These are phyloP conservation scores for Sebastiscus tertius DNA, from an alignment of 2,797 vertebrate species.

Conservation along the genomic window DNA sequence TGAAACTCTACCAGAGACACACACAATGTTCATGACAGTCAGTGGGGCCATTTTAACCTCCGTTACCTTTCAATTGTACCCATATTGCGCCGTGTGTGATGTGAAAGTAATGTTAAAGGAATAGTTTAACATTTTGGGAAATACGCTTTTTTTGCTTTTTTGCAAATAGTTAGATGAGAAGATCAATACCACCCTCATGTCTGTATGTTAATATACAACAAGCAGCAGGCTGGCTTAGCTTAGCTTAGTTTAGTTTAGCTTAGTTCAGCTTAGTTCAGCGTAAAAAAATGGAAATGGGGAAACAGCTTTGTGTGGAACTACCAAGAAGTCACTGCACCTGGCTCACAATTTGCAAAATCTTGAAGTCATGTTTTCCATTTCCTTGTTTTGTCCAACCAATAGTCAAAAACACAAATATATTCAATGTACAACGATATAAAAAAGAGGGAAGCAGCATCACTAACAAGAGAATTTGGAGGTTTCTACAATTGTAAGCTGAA, in stretches of 20 bases:
- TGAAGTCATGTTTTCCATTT: not conserved
- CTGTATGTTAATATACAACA: not conserved
- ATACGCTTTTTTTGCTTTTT: not conserved
- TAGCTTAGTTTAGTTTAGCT: not conserved
- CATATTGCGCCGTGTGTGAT: not conserved
- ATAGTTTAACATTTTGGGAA: not conserved
- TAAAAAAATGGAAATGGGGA: not conserved
- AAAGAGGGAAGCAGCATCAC: too few species aligned
- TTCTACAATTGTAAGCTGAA: not conserved
- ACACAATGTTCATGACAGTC: slow-evolving; percentile 10
- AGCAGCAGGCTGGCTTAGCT: not conserved
- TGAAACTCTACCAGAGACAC: slow-evolving; percentile 20
- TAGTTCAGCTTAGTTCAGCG: not conserved
- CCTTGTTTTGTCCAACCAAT: not conserved
- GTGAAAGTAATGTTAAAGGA: not conserved
- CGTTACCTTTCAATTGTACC: not conserved
- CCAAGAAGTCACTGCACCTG: not conserved
- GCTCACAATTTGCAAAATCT: not conserved
- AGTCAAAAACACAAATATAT: not conserved
- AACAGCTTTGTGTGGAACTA: not conserved
- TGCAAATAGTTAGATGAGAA: not conserved
- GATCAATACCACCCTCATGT: not conserved
- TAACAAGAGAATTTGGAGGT: not conserved
- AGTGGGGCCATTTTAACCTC: not conserved
- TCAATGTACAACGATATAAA: too few species aligned